Percentiles rank a stretch among this genome's conserved stretches.
Conservation (phyloP, 30 jellyfish, hydroid and myxozoan genomes). For the Nemopilema nomurai region DNA sequence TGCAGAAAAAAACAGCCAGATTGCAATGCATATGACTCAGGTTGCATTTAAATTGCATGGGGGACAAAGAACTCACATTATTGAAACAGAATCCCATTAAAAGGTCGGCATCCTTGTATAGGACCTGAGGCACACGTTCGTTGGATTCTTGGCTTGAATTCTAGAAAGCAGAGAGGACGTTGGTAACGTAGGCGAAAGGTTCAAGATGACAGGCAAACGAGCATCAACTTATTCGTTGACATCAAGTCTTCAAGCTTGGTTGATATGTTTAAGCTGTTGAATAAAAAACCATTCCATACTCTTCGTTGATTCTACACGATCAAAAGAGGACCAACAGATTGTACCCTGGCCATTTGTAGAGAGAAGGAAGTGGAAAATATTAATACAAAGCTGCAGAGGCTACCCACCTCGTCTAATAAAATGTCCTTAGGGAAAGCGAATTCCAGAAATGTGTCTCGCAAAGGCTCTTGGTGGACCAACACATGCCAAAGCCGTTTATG, state of each 20-base stretch:
- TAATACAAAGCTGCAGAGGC: neutral
- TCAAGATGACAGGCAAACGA: no score
- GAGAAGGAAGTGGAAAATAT: no score
- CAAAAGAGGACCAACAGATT: no score
- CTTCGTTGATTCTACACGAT: no score
- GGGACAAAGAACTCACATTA: slow-evolving; percentile 47
- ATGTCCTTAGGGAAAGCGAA: slow-evolving; percentile 68
- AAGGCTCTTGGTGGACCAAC: slow-evolving; percentile 84
- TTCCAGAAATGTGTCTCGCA: slow-evolving; percentile 73
- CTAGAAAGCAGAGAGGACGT: slow-evolving; percentile 37
- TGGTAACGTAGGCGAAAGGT: no score
- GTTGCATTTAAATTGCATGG: neutral
- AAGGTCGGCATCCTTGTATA: slow-evolving; percentile 92
- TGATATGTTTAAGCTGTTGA: no score
- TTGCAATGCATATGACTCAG: neutral
- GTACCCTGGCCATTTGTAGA: no score
- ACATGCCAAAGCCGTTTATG: slow-evolving; percentile 88
- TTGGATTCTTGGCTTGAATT: slow-evolving; percentile 63
- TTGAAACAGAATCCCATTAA: slow-evolving; percentile 79
- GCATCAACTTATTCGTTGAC: no score
- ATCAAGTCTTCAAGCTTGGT: no score
- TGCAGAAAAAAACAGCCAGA: no score
- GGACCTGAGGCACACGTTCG: slow-evolving; percentile 34
- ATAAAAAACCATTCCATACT: no score
- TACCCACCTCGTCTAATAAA: slow-evolving; percentile 35